These are phyloP conservation scores for Macropodus opercularis DNA, from an alignment of 2,797 vertebrate genomes.

Conservation along the genomic window DNA sequence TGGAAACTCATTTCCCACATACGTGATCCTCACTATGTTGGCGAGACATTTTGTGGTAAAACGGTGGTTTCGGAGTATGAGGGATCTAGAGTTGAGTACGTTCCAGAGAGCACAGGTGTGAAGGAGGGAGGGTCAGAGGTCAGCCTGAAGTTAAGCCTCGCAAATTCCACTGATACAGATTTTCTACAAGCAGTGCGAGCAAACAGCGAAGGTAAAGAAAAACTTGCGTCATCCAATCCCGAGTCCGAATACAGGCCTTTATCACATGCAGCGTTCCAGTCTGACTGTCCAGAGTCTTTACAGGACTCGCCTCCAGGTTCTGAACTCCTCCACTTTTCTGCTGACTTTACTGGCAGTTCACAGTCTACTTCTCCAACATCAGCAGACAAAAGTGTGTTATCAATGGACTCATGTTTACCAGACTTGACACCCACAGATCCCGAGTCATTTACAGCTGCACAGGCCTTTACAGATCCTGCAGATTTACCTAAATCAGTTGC, in stretches of 20 bases:
- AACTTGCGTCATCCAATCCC: conserved; percentile 24
- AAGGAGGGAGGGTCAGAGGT: conserved; percentile 10
- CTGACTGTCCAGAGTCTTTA: conserved; percentile 36
- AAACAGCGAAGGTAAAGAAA: conserved; percentile 12
- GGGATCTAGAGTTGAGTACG: conserved; percentile 49
- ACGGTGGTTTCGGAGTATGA: conserved; percentile 52
- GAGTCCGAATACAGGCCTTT: conserved; percentile 21
- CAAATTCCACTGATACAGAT: conserved; percentile 8
- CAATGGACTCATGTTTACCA: conserved; percentile 63
- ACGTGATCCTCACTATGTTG: conserved; percentile 66
- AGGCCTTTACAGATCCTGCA: conserved; percentile 8
- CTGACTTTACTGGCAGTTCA: neutral
- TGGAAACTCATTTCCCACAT: conserved; percentile 73
- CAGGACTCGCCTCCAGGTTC: conserved; percentile 48
- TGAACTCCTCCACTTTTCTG: conserved; percentile 21
- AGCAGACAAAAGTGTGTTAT: conserved; percentile 39
- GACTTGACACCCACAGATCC: conserved; percentile 45
- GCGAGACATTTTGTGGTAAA: conserved; percentile 59
- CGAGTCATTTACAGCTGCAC: conserved; percentile 24
- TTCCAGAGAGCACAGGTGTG: conserved; percentile 23
- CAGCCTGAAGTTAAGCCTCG: neutral
- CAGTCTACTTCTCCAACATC: conserved; percentile 37
- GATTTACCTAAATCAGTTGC: conserved; percentile 30
- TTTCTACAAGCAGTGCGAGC: neutral
- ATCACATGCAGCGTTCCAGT: conserved; percentile 18